phyloP scores from a whole-genome alignment of 2,113 vertebrate species.

The Sylvicapra grimmia region DNA sequence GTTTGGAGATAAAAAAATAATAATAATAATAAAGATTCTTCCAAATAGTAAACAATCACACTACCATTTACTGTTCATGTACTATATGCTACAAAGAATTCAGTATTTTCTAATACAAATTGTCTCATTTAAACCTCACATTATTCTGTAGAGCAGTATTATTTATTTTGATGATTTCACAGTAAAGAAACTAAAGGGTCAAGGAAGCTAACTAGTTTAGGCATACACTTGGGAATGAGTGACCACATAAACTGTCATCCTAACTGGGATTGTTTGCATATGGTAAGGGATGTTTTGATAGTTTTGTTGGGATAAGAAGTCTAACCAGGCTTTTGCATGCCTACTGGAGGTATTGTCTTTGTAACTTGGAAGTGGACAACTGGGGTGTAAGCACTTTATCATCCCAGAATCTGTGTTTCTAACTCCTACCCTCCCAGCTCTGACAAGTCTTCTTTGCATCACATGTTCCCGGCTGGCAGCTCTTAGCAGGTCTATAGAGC shows the following conservation, averaged over 20 bases:
- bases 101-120: neutral
- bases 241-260: neutral
- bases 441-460: neutral
- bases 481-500: rapidly evolving
- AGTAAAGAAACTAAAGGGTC: neutral
- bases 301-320: neutral
- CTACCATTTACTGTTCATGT: neutral
- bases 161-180: neutral
- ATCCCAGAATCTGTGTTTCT: neutral
- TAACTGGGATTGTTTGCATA: neutral
- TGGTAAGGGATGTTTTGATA: neutral
- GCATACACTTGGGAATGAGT: neutral
- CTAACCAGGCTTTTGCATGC: neutral
- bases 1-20: neutral
- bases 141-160: neutral
- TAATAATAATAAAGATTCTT: neutral
- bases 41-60: neutral
- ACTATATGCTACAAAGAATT: neutral
- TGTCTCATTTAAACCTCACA: neutral
- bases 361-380: neutral
- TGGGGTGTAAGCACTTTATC: neutral
- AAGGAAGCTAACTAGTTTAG: neutral
- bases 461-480: rapidly evolving
- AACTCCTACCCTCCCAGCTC: rapidly evolving
- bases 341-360: rapidly evolving